Conservation (phyloP, 2,797 vertebrate genomes). For the Macroramphosus scolopax region DNA sequence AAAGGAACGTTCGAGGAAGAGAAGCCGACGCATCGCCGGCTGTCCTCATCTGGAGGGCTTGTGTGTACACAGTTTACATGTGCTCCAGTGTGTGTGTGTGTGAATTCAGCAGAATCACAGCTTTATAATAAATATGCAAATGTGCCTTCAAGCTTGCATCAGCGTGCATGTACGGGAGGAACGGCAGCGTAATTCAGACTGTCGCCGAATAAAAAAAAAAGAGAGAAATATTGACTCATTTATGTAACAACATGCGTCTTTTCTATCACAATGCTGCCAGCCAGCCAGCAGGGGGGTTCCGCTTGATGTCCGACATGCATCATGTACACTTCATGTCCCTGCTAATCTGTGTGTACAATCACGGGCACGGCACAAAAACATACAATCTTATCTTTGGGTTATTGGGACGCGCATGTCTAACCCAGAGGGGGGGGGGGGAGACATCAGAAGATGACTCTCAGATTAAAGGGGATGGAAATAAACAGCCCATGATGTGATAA, state of each 20-base stretch:
- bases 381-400: conserved; percentile 32
- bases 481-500: conserved; percentile 33
- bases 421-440: conserved; percentile 11
- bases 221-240: background rate
- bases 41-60: conserved; percentile 23
- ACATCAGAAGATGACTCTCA: conserved; percentile 14
- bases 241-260: conserved; percentile 37
- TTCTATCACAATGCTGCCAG: conserved; percentile 27
- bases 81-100: background rate
- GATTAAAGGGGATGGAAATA: conserved; percentile 26
- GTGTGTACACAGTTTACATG: too few species aligned
- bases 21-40: conserved; percentile 60
- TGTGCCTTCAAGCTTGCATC: background rate
- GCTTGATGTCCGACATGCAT: conserved; percentile 54
- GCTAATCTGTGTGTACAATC: too few species aligned
- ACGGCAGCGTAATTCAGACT: too few species aligned
- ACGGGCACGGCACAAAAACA: conserved; percentile 27
- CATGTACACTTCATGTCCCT: conserved; percentile 4
- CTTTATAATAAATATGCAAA: background rate
- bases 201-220: too few species aligned
- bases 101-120: conserved; percentile 1
- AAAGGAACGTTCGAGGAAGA: conserved; percentile 60
- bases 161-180: background rate
- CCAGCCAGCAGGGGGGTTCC: conserved; percentile 52
- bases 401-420: conserved; percentile 24